Evolutionary conservation across 2,113 vertebrate species (phyloP).

Genomic region (Pseudonaja textilis): DNA sequence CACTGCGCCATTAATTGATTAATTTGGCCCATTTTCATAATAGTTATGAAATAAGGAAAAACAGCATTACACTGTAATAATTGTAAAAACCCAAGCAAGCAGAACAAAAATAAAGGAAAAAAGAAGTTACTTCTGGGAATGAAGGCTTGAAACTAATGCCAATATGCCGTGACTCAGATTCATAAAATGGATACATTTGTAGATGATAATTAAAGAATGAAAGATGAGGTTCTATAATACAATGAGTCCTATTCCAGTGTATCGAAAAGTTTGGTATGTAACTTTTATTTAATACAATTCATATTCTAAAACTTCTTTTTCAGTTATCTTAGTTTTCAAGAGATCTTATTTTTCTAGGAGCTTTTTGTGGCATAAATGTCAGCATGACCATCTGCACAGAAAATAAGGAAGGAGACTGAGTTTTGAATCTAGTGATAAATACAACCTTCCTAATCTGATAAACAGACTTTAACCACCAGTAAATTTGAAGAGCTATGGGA

Average conservation of each 20-base stretch:
- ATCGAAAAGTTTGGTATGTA: background rate
- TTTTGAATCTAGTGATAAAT: background rate
- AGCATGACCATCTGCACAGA: background rate
- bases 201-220: constrained; percentile 54
- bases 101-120: background rate
- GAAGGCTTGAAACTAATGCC: constrained; percentile 26
- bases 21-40: constrained; percentile 19
- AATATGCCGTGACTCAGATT: constrained; percentile 33
- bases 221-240: constrained; percentile 31
- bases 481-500: background rate
- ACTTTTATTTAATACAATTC: background rate
- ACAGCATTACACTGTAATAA: constrained; percentile 30
- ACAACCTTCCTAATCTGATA: background rate
- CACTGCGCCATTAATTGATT: background rate
- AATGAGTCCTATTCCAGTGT: constrained; percentile 8
- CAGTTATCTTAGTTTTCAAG: background rate
- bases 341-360: background rate
- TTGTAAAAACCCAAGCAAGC: background rate
- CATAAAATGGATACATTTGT: constrained; percentile 36
- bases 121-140: constrained; percentile 12
- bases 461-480: background rate
- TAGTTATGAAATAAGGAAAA: background rate
- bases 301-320: background rate
- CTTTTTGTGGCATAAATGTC: background rate
- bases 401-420: background rate